These are phyloP conservation scores for Rhyacophila evoluta DNA, from an alignment of 2,888 invertebrate genomes.

Conservation along the genomic window DNA sequence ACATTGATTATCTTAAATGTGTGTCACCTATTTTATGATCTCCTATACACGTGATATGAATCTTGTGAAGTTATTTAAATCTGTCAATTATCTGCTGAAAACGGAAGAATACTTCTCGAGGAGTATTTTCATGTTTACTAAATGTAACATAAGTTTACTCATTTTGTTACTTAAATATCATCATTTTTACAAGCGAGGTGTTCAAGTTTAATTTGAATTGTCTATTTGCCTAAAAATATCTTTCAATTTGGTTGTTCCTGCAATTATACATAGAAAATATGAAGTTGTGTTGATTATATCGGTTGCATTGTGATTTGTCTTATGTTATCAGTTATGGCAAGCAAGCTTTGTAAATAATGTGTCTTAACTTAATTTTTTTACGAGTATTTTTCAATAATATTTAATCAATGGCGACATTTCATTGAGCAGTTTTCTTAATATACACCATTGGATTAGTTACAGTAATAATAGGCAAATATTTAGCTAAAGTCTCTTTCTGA, in stretches of 20 bases:
- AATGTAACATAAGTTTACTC: neutral
- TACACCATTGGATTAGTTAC: neutral
- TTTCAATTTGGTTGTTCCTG: conserved; percentile 32
- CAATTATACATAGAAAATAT: conserved; percentile 15
- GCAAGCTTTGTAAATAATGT: conserved; percentile 49
- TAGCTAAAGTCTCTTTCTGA: too few species aligned
- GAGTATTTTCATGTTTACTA: neutral
- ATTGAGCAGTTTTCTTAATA: neutral
- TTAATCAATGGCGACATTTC: conserved; percentile 41
- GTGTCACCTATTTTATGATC: conserved; percentile 52
- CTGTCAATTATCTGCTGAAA: conserved; percentile 42
- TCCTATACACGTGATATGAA: conserved; percentile 50
- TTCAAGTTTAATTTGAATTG: neutral
- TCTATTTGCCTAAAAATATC: conserved; percentile 8
- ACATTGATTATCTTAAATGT: conserved; percentile 24
- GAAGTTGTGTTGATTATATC: conserved; percentile 28
- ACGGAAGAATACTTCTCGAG: neutral
- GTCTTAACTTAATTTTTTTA: conserved; percentile 31
- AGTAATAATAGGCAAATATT: too few species aligned
- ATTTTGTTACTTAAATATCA: conserved; percentile 14
- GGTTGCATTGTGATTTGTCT: conserved; percentile 50
- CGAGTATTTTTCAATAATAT: conserved; percentile 9
- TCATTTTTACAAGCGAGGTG: conserved; percentile 1
- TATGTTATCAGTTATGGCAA: conserved; percentile 36
- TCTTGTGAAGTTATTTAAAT: conserved; percentile 35